Evolutionary conservation across 2,888 invertebrate species (phyloP).

Genomic region (Boloria euphrosyne): DNA sequence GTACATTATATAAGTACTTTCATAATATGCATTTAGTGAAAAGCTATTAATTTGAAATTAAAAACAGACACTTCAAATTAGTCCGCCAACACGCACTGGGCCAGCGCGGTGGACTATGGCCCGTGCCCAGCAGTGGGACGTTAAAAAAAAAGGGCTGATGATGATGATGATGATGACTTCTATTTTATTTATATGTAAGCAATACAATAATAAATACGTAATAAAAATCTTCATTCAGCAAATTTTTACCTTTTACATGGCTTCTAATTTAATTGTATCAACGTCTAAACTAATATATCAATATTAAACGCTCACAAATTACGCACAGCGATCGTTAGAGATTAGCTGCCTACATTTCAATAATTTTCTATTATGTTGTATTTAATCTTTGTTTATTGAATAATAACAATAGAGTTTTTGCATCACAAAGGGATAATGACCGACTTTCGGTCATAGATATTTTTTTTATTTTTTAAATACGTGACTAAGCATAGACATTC

Average conservation of each 20-base stretch:
- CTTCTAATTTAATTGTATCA: background rate
- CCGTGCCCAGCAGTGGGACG: too few relatives aligned
- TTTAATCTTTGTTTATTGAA: slow-evolving; percentile 72
- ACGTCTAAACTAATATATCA: background rate
- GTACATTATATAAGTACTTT: too few relatives aligned
- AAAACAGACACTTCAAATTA: too few relatives aligned
- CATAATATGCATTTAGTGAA: too few relatives aligned
- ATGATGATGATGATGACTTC: too few relatives aligned
- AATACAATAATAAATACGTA: too few relatives aligned
- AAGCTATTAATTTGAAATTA: too few relatives aligned
- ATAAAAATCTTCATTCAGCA: too few relatives aligned
- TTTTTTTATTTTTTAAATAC: slow-evolving; percentile 48
- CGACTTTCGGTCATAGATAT: slow-evolving; percentile 43
- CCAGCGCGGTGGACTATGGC: too few relatives aligned
- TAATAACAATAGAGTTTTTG: slow-evolving; percentile 48
- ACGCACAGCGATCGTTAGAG: slow-evolving; percentile 24
- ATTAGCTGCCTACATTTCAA: slow-evolving; percentile 58
- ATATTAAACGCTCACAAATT: background rate
- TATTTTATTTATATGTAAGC: too few relatives aligned
- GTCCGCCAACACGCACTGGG: too few relatives aligned
- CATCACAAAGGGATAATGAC: slow-evolving; percentile 57
- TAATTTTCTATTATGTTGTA: slow-evolving; percentile 49
- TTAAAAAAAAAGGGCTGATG: too few relatives aligned
- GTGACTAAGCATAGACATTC: slow-evolving; percentile 59
- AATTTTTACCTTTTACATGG: background rate